phyloP scores from a whole-genome alignment of 2,797 vertebrate genomes.

The Ambastaia sidthimunki region DNA sequence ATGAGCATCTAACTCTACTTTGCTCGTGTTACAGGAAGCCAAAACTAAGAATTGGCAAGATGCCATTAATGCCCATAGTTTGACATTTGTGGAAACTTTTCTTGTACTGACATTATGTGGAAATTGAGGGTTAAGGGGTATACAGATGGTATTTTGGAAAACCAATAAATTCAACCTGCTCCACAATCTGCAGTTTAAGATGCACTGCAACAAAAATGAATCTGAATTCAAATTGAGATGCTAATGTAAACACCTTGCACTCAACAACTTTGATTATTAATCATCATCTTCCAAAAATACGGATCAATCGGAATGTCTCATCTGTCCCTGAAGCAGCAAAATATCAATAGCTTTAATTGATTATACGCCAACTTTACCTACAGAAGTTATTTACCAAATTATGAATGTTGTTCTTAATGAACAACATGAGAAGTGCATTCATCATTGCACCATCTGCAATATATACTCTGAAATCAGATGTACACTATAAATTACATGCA shows the following conservation, averaged over 20 bases:
- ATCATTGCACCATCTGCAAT: not conserved
- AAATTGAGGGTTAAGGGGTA: not conserved
- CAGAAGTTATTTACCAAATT: not conserved
- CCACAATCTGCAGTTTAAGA: not conserved
- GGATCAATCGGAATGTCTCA: too few species aligned
- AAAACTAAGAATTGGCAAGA: not conserved
- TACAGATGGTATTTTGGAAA: conserved; percentile 23
- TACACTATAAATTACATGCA: not conserved
- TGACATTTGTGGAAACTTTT: conserved; percentile 15
- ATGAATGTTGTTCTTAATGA: too few species aligned
- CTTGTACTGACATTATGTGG: conserved; percentile 17
- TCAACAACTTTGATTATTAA: too few species aligned
- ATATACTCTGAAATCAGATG: not conserved
- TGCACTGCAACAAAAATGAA: too few species aligned
- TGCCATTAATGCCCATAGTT: not conserved
- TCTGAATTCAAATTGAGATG: too few species aligned
- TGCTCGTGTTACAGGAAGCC: not conserved
- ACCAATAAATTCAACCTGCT: not conserved
- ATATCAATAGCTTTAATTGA: too few species aligned
- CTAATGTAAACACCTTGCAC: too few species aligned
- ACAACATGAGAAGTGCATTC: not conserved
- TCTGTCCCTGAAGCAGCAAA: too few species aligned
- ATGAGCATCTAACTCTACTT: conserved; percentile 30
- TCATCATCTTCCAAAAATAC: too few species aligned
- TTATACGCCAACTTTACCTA: too few species aligned